Conservation (phyloP, 2,113 vertebrate species). For the Pygoscelis antarcticus region DNA sequence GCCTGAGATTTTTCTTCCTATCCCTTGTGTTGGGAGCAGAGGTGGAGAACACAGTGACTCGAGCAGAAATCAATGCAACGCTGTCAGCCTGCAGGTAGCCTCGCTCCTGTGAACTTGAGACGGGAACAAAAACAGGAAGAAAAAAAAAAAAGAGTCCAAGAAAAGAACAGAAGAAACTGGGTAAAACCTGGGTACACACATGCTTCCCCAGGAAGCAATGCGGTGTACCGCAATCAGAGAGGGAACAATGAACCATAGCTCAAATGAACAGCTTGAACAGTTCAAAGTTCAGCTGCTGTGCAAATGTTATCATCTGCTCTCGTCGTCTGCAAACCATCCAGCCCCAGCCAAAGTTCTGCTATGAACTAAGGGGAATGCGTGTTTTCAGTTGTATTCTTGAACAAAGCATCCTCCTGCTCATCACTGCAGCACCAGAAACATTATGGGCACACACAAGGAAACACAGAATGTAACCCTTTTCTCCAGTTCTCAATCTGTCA, state of each 20-base stretch:
- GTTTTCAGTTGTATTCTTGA: neutral
- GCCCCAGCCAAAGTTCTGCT: neutral
- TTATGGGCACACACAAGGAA: neutral
- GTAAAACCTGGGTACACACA: neutral
- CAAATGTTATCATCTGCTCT: conserved; percentile 15
- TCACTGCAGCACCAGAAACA: neutral
- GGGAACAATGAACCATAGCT: neutral
- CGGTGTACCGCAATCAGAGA: neutral
- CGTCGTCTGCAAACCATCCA: neutral
- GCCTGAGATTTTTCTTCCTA: neutral
- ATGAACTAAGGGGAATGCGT: neutral
- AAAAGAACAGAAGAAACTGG: neutral
- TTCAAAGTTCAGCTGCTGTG: conserved; percentile 51
- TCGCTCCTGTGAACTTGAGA: neutral
- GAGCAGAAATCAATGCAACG: neutral
- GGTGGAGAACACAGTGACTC: neutral
- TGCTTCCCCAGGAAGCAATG: neutral
- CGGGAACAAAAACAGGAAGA: neutral
- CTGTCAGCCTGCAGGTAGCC: neutral
- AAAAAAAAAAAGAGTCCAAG: neutral
- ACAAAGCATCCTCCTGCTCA: neutral
- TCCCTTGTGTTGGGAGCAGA: neutral
- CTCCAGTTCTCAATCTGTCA: neutral
- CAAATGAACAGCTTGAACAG: neutral
- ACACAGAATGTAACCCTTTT: neutral